Conservation (phyloP, 1,140 invertebrate genomes). For the Bombus polaris region DNA sequence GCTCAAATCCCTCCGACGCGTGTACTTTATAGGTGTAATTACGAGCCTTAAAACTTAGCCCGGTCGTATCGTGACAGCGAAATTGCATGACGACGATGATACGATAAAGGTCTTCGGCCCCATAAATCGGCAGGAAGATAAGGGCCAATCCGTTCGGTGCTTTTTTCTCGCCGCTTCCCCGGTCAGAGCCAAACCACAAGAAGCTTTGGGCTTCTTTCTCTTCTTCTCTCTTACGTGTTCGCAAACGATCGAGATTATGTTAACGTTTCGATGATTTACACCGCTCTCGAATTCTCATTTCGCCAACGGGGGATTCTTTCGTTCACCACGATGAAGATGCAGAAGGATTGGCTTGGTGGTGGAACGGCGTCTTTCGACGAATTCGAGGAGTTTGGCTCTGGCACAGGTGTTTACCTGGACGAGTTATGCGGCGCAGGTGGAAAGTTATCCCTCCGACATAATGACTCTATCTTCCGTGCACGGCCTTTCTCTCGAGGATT, state of each 20-base stretch:
- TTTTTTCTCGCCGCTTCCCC: background rate
- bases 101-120: constrained; percentile 36
- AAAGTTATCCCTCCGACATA: constrained; percentile 58
- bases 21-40: constrained; percentile 64
- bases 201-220: background rate
- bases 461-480: constrained; percentile 62
- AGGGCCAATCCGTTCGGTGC: constrained; percentile 9
- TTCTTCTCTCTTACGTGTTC: background rate
- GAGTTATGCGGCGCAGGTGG: constrained; percentile 59
- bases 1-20: constrained; percentile 39
- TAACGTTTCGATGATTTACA: constrained; percentile 39
- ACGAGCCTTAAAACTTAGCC: constrained; percentile 58
- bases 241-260: constrained; percentile 10
- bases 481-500: constrained; percentile 56
- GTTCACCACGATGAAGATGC: too few species aligned
- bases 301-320: background rate
- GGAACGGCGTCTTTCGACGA: background rate
- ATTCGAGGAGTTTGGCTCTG: constrained; percentile 1
- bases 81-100: constrained; percentile 54
- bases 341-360: background rate
- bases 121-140: constrained; percentile 45
- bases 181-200: background rate
- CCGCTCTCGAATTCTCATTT: background rate
- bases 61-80: constrained; percentile 53
- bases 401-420: constrained; percentile 47